Evolutionary conservation across 2,113 vertebrate species (phyloP).

Genomic region (Oncorhynchus tshawytscha): DNA sequence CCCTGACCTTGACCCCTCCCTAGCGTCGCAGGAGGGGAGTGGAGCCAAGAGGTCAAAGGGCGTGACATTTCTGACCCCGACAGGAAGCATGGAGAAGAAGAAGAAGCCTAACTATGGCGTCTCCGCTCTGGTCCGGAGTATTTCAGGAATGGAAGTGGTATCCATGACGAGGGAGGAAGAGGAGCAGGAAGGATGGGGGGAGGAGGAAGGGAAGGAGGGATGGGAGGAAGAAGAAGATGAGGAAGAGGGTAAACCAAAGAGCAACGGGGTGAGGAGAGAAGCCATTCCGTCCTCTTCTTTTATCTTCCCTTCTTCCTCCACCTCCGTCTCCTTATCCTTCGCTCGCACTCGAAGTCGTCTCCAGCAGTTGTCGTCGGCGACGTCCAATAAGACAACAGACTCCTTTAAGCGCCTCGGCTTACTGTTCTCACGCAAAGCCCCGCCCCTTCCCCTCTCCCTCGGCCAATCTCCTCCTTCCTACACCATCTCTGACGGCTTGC

Average conservation of each 20-base stretch:
- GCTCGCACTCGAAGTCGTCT: conserved; percentile 79
- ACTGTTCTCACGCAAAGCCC: conserved; percentile 84
- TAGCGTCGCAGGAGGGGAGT: background rate
- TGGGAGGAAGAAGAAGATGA: conserved; percentile 57
- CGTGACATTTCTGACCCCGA: conserved; percentile 62
- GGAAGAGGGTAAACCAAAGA: conserved; percentile 84
- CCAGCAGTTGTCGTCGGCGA: conserved; percentile 74
- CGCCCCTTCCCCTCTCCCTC: conserved; percentile 75
- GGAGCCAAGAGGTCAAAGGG: conserved; percentile 50
- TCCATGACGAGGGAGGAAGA: background rate
- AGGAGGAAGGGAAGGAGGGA: conserved; percentile 44
- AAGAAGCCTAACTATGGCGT: conserved; percentile 76
- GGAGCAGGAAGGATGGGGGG: conserved; percentile 29
- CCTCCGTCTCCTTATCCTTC: conserved; percentile 72
- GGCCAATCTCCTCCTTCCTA: conserved; percentile 75
- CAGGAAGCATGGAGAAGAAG: conserved; percentile 70
- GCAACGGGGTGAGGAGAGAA: conserved; percentile 85
- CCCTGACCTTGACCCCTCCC: no score
- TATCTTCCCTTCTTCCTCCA: conserved; percentile 60
- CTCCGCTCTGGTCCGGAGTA: conserved; percentile 85
- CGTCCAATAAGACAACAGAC: conserved; percentile 75
- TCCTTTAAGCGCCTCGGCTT: conserved; percentile 90
- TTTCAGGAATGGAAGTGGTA: conserved; percentile 71
- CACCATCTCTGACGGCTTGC: conserved; percentile 89
- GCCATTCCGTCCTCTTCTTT: conserved; percentile 62